Percentiles rank a stretch among this genome's conserved stretches.
phyloP scores from a whole-genome alignment of 2,888 invertebrate genomes.

The Cheilosia soror region DNA sequence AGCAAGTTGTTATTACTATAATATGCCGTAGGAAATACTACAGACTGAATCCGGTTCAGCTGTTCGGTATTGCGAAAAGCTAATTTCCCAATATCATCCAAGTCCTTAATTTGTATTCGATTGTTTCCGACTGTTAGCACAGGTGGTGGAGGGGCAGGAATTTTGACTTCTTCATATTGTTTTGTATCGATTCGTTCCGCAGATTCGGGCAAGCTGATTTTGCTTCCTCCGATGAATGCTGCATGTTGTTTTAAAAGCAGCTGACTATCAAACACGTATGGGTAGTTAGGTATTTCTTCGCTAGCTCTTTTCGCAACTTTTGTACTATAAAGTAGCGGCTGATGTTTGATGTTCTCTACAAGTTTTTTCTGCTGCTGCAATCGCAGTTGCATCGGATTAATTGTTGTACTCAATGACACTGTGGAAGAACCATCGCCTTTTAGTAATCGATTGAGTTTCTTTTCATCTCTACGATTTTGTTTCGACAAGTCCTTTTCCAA shows the following conservation, averaged over 20 bases:
- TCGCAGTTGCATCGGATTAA: slow-evolving; percentile 82
- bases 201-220: slow-evolving; percentile 91
- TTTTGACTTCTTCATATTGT: slow-evolving; percentile 93
- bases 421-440: slow-evolving; percentile 80
- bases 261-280: slow-evolving; percentile 94
- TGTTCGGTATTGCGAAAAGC: slow-evolving; percentile 94
- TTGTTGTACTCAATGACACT: slow-evolving; percentile 84
- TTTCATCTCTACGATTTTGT: slow-evolving; percentile 92
- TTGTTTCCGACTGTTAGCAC: slow-evolving; percentile 87
- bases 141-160: slow-evolving; percentile 88
- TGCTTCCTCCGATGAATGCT: slow-evolving; percentile 91
- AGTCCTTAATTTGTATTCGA: slow-evolving; percentile 85
- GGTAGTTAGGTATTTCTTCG: slow-evolving; percentile 87
- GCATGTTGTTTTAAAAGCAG: slow-evolving; percentile 86
- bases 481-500: slow-evolving; percentile 91
- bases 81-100: slow-evolving; percentile 91
- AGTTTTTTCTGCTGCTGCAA: slow-evolving; percentile 81
- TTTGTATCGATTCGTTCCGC: slow-evolving; percentile 89
- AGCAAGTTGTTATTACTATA: slow-evolving; percentile 98
- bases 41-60: slow-evolving; percentile 97
- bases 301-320: slow-evolving; percentile 79
- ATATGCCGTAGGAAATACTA: slow-evolving; percentile 98
- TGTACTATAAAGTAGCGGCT: slow-evolving; percentile 80
- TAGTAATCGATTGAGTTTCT: slow-evolving; percentile 86
- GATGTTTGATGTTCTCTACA: slow-evolving; percentile 80